A percentile compares a stretch with the other conserved stretches of the same genome.
Evolutionary conservation across 1,140 invertebrate genomes (phyloP).

Genomic region (Sipha flava): DNA sequence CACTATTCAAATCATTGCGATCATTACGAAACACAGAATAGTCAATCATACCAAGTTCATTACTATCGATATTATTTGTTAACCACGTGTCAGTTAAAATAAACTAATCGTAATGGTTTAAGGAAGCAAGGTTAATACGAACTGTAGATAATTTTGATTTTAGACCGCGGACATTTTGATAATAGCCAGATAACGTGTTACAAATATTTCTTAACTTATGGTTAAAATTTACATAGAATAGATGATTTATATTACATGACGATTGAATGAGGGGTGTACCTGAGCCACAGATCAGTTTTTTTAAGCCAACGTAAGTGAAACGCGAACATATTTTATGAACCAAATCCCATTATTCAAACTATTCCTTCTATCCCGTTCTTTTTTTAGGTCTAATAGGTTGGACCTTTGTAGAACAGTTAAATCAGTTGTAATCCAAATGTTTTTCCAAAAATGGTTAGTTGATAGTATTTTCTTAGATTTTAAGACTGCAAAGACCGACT

Average conservation of each 20-base stretch:
- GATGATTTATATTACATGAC: background rate
- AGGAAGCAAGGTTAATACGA: background rate
- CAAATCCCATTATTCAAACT: background rate
- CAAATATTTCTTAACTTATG: background rate
- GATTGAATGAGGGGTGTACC: background rate
- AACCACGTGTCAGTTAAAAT: background rate
- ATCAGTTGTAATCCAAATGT: too few relatives aligned
- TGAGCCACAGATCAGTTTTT: background rate
- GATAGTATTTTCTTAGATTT: background rate
- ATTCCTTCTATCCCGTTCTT: background rate
- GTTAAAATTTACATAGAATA: background rate
- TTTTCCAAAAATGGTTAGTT: background rate
- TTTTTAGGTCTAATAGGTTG: background rate
- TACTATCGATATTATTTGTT: background rate
- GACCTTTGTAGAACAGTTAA: background rate
- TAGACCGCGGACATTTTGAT: background rate
- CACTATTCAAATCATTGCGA: background rate
- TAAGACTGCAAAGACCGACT: background rate
- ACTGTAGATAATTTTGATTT: background rate
- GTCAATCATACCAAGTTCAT: background rate
- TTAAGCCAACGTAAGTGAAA: background rate
- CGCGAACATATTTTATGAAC: background rate
- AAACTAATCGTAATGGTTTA: background rate
- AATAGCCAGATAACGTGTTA: background rate
- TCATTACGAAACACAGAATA: background rate